These are phyloP conservation scores for Nasonia oneida DNA, from an alignment of 2,888 invertebrate species.

Conservation along the genomic window DNA sequence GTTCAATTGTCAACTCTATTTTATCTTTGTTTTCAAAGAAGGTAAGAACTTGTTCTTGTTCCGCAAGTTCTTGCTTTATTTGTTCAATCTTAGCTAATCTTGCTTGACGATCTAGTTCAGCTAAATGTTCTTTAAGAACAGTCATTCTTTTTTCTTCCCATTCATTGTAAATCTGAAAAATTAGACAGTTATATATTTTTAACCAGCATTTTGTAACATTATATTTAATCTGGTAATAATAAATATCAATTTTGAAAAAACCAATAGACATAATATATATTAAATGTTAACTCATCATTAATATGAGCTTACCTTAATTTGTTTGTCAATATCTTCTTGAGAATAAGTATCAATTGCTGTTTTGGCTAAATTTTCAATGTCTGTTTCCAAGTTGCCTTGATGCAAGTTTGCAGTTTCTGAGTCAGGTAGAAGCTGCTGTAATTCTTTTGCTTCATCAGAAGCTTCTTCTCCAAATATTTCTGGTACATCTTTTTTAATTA, in stretches of 20 bases:
- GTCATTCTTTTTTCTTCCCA: conserved; percentile 83
- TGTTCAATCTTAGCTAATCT: conserved; percentile 82
- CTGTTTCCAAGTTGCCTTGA: conserved; percentile 77
- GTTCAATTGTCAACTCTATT: conserved; percentile 86
- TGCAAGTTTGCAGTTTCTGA: conserved; percentile 66
- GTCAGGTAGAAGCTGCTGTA: conserved; percentile 70
- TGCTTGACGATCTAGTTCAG: conserved; percentile 79
- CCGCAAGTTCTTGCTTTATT: conserved; percentile 81
- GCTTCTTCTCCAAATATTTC: conserved; percentile 72
- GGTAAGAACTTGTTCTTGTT: conserved; percentile 82
- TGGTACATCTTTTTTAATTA: conserved; percentile 76
- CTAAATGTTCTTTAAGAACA: conserved; percentile 83
- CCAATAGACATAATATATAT: conserved; percentile 9
- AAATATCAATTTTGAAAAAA: neutral
- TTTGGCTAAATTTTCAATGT: conserved; percentile 81
- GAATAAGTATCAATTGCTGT: conserved; percentile 81
- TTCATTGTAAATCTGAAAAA: conserved; percentile 80
- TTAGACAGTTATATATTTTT: conserved; percentile 33
- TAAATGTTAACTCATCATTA: neutral
- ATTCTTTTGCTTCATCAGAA: conserved; percentile 75
- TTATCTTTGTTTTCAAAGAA: conserved; percentile 91
- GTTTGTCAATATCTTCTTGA: conserved; percentile 82
- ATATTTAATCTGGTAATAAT: neutral
- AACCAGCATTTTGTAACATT: neutral
- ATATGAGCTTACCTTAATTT: conserved; percentile 72